These are phyloP conservation scores for Chrysolina haemoptera DNA, from an alignment of 2,888 invertebrate genomes.

Conservation along the genomic window DNA sequence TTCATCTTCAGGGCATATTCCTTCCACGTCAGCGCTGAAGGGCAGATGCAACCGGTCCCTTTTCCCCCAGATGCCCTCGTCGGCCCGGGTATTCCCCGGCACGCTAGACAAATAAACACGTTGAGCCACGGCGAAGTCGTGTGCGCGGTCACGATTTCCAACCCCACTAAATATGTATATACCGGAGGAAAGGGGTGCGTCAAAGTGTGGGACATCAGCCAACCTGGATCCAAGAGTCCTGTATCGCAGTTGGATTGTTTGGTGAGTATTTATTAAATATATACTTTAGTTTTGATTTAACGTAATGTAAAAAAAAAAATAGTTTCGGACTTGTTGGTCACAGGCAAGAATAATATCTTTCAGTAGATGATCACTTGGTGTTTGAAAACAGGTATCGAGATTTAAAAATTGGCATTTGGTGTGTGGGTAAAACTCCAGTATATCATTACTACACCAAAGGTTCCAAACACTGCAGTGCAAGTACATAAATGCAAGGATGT, in stretches of 20 bases:
- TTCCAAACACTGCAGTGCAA: too few species aligned
- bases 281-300: too few species aligned
- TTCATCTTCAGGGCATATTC: constrained; percentile 84
- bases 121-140: constrained; percentile 97
- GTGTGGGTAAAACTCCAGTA: too few species aligned
- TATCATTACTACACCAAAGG: too few species aligned
- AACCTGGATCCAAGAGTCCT: constrained; percentile 83
- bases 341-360: too few species aligned
- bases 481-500: too few species aligned
- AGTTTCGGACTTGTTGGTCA: too few species aligned
- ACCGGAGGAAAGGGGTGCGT: constrained; percentile 98
- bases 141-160: constrained; percentile 95
- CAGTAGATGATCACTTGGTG: too few species aligned
- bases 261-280: constrained; percentile 68
- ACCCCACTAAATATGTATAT: constrained; percentile 92
- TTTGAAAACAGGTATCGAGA: too few species aligned
- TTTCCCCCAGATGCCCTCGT: constrained; percentile 95
- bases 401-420: too few species aligned
- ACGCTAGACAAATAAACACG: constrained; percentile 91
- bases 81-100: constrained; percentile 94
- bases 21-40: constrained; percentile 92
- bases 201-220: constrained; percentile 87
- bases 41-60: constrained; percentile 91
- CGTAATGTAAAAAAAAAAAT: too few species aligned
- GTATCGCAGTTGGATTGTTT: constrained; percentile 90